A percentile compares a stretch with the other conserved stretches of the same genome.
phyloP scores from a whole-genome alignment of 1,140 invertebrate genomes.

The Zaprionus ghesquierei region DNA sequence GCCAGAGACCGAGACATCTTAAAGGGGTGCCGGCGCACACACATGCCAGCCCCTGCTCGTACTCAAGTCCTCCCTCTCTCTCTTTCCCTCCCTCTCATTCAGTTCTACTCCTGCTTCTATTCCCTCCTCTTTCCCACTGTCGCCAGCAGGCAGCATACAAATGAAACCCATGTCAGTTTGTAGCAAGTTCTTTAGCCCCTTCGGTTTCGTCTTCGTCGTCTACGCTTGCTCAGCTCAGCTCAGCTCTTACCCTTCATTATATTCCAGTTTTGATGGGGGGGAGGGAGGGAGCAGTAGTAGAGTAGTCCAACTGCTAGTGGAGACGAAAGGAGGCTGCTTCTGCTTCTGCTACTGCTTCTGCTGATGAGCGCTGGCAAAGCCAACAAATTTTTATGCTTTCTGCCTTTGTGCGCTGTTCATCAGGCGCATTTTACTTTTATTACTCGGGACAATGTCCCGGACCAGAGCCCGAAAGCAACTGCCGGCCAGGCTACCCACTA shows the following conservation, averaged over 20 bases:
- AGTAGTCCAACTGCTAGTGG: constrained; percentile 13
- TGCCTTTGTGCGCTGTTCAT: constrained; percentile 70
- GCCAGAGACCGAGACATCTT: constrained; percentile 66
- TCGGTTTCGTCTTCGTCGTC: constrained; percentile 12
- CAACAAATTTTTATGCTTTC: constrained; percentile 68
- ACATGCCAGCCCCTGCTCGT: constrained; percentile 15
- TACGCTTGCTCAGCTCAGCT: not conserved
- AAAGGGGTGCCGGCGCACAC: constrained; percentile 65
- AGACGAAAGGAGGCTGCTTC: not conserved
- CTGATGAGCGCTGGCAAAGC: no score
- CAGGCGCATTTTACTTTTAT: constrained; percentile 76
- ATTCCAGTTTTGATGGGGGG: constrained; percentile 31
- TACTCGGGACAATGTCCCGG: constrained; percentile 54
- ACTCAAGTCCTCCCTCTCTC: not conserved
- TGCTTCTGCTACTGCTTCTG: constrained; percentile 42
- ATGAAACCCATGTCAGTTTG: constrained; percentile 72
- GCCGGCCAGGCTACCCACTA: not conserved
- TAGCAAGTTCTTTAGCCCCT: constrained; percentile 34
- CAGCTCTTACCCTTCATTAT: constrained; percentile 68
- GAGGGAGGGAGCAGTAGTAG: not conserved
- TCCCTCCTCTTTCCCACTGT: constrained; percentile 33
- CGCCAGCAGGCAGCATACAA: constrained; percentile 72
- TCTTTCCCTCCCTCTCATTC: not conserved
- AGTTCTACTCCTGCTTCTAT: not conserved
- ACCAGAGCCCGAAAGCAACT: constrained; percentile 19